phyloP scores from a whole-genome alignment of 2,113 vertebrate species.

The Cebus imitator region DNA sequence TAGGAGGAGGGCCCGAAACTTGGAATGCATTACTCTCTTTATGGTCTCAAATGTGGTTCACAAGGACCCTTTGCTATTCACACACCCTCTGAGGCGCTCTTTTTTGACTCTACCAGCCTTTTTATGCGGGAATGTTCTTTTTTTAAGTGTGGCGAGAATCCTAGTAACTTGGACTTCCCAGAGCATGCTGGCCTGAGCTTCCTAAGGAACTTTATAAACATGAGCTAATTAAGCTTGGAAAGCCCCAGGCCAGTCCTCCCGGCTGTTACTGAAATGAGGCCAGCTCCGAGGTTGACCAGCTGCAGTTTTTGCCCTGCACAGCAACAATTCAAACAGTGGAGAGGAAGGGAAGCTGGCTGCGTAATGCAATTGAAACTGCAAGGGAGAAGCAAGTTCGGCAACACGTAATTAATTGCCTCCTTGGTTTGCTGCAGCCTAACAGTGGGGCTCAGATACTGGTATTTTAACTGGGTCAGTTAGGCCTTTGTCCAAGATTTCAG shows the following conservation, averaged over 20 bases:
- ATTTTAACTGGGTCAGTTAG: slow-evolving; percentile 21
- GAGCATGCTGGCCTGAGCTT: slow-evolving; percentile 23
- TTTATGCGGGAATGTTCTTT: slow-evolving; percentile 47
- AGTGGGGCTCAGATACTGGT: background rate
- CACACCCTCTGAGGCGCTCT: background rate
- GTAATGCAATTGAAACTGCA: background rate
- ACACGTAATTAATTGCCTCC: background rate
- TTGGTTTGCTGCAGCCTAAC: background rate
- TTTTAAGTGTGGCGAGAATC: slow-evolving; percentile 42
- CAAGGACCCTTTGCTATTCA: background rate
- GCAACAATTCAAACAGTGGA: background rate
- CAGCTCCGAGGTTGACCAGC: slow-evolving; percentile 56
- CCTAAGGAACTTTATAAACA: slow-evolving; percentile 49
- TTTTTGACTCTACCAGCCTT: background rate
- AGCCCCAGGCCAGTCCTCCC: slow-evolving; percentile 16
- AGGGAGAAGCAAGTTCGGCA: background rate
- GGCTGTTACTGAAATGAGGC: background rate
- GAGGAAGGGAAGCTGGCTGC: background rate
- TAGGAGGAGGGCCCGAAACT: slow-evolving; percentile 44
- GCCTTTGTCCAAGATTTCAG: background rate
- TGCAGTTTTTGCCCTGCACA: background rate
- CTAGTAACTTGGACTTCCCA: slow-evolving; percentile 38
- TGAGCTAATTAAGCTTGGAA: slow-evolving; percentile 60
- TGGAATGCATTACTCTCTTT: slow-evolving; percentile 50
- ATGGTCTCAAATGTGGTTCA: background rate